Base-by-base conservation (phyloP, 2,888 invertebrate species). In the Limnephilus lunatus region DNA sequence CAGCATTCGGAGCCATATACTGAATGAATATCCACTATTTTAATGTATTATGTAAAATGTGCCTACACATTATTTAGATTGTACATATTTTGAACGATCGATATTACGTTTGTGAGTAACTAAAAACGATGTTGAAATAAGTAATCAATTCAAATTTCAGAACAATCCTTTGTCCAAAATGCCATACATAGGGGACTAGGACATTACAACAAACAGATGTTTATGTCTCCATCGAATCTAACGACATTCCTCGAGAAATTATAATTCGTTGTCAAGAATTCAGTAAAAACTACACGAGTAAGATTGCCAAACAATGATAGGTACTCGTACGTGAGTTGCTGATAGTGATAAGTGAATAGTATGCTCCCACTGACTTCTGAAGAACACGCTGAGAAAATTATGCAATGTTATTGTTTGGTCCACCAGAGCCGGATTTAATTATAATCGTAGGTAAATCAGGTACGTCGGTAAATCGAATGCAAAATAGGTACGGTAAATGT, bases 301-400 rank as follows among this genome's bases (percentile, higher is more conserved):
- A 68, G 68, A 68, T 68, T 68, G 68, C 68, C 68, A 68, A 68
- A 68, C 68, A 68, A n/a, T 68, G 68, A 68, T 53, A n/a, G n/a
- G n/a, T n/a, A 53, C 53, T 53, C 53, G 53, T 53, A 19, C 68
- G 68, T 68, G 25, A n/a, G 68, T 9, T 68, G 68, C 68, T 68
- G 68, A 48, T 15, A 48, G 48, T 15, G 14, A 14, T 48, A 48
- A 48, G 15, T 48, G 48, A 7, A 9, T 68, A n/a, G 25, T 25
- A 25, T n/a, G 25, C 68, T 25, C 68, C 68, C 68, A 68, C 68
- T 7, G 68, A 68, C 68, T 68, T 68, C 68, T 68, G 68, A 68
- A 68, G 68, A 25, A 68, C 68, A 25, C n/a, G 68, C 7, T 68
- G 68, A 68, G 7, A 68, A 68, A 19, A 25, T 25, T n/a, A 68